Conservation (phyloP, 1,140 invertebrate species). For the Meteorus sp. region DNA sequence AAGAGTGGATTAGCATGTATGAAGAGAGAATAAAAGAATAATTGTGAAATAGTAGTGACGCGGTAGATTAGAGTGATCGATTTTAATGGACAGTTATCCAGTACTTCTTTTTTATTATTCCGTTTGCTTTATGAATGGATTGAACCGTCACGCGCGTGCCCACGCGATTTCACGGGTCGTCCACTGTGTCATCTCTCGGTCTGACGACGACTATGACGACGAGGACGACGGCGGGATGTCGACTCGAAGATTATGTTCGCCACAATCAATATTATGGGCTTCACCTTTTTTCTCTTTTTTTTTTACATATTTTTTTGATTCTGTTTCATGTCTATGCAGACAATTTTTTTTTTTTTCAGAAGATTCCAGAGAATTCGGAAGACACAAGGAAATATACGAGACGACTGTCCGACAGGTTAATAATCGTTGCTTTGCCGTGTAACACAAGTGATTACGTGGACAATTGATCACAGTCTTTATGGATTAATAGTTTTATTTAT, state of each 20-base stretch:
- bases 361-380: neutral
- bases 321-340: neutral
- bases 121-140: neutral
- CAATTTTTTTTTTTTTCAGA: neutral
- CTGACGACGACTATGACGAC: neutral
- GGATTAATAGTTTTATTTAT: slow-evolving; percentile 1
- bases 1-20: slow-evolving; percentile 16
- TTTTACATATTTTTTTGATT: neutral
- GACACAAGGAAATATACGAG: slow-evolving; percentile 6
- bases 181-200: neutral
- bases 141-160: slow-evolving; percentile 18
- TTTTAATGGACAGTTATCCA: neutral
- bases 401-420: slow-evolving; percentile 7
- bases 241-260: neutral
- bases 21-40: slow-evolving; percentile 20
- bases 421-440: neutral
- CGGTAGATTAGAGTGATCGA: neutral
- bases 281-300: slow-evolving; percentile 5
- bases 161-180: slow-evolving; percentile 17
- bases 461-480: neutral
- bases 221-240: no score
- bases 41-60: slow-evolving; percentile 10
- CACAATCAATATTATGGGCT: neutral
- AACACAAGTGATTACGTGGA: slow-evolving; percentile 9
- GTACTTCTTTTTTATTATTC: neutral